These are phyloP conservation scores for Orchesella cincta DNA, from an alignment of 1,140 invertebrate species.

Conservation along the genomic window DNA sequence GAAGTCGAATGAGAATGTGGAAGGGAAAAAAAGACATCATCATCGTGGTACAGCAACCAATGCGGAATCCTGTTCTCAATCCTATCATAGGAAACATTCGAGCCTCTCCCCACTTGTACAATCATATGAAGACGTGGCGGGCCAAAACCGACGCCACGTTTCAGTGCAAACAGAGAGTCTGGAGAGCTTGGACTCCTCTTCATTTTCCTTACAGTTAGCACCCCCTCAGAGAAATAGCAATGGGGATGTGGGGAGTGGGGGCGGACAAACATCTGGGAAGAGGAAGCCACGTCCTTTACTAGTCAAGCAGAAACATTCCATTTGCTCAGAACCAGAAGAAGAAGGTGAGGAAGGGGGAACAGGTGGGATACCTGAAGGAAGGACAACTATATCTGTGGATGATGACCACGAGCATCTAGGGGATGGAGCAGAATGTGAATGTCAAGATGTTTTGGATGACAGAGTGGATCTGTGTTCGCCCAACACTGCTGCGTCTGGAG, in stretches of 20 bases:
- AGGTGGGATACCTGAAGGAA: conserved; percentile 50
- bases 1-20: conserved; percentile 31
- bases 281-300: conserved; percentile 60
- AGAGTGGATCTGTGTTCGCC: too few species aligned
- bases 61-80: background rate
- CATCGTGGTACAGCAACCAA: background rate
- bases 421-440: background rate
- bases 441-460: background rate
- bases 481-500: background rate
- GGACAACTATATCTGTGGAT: conserved; percentile 18
- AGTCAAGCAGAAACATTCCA: conserved; percentile 78
- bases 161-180: background rate
- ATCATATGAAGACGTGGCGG: background rate
- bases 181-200: background rate
- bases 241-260: background rate
- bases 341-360: conserved; percentile 24
- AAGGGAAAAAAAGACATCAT: conserved; percentile 31
- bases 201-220: background rate
- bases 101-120: conserved; percentile 18
- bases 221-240: background rate
- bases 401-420: too few species aligned
- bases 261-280: background rate
- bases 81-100: background rate
- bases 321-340: conserved; percentile 66
- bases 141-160: background rate